Base-by-base conservation (phyloP, 2,888 invertebrate species). In the Euphydryas editha region DNA sequence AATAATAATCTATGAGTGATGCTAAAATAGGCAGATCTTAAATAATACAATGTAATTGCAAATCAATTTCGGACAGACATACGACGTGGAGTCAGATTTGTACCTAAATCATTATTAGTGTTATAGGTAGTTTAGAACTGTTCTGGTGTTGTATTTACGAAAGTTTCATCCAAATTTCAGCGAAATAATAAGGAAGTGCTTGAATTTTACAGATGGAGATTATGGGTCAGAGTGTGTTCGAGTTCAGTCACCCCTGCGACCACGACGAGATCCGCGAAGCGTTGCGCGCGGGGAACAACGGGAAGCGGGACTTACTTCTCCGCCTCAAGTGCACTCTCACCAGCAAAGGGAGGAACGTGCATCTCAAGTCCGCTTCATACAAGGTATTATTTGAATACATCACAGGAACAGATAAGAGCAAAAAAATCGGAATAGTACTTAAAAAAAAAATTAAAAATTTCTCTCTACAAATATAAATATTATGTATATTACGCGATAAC, bases 221-320 rank as follows among this genome's bases (percentile, higher is more conserved):
- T 82, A 96, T 99, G 95, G 99, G 99, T 0, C 98, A 98, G 83
- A 97, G 96, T 81, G 95, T 99, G 47, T 98, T 95, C 88, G 99
- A 99, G 81, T 99, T 98, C 88, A 96, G 96, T 71, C 99, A 99
- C 87, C 98, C 98, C 4, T 98, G 98, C 83, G 99, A 99, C 88
- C 98, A 99, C 82, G 97, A 97, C 37, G 99, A 99, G 88, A 95
- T 99, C 39, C 94, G 94, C 47, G 95, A 95, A 62, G 93, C 94
- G 0, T 84, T 95, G 11, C 94, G 94, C 67, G 80, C 89, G 1
- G 90, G 78, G 57, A 82, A 82, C 30, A 82, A 83, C 15, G 93
- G 93, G 1, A 82, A 90, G 0, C 91, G 94, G 2, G 95, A 95
- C 20, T 94, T 96, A 78, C 96, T 97, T 72, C 90, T 98, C 8